phyloP scores from a whole-genome alignment of 1,140 invertebrate species.

The Lanistes nyassanus region DNA sequence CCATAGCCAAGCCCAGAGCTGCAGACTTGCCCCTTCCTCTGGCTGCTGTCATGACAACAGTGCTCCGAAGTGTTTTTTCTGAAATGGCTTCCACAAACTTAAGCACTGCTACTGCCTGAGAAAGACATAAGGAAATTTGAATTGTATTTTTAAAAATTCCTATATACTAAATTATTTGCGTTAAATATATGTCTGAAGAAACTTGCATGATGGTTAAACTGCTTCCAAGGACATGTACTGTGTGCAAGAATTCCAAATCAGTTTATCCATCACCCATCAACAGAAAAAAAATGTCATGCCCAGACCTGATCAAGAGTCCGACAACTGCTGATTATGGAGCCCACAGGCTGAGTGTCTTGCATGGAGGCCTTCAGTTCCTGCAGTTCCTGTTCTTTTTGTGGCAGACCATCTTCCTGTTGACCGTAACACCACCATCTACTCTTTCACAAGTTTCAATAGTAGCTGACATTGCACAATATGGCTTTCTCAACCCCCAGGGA shows the following conservation, averaged over 20 bases:
- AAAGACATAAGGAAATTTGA: neutral
- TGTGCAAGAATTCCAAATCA: no score
- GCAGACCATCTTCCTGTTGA: conserved; percentile 55
- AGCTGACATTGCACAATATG: neutral
- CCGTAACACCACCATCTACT: neutral
- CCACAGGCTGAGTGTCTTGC: conserved; percentile 89
- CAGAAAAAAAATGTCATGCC: no score
- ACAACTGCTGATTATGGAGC: conserved; percentile 88
- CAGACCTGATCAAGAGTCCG: conserved; percentile 90
- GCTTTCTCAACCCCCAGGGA: no score
- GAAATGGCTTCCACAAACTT: conserved; percentile 96
- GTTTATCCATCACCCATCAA: no score
- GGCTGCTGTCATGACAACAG: conserved; percentile 94
- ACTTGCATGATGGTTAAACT: no score
- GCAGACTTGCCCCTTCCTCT: conserved; percentile 98
- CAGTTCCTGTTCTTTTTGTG: conserved; percentile 71
- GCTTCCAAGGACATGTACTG: no score
- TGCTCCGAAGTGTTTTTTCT: conserved; percentile 89
- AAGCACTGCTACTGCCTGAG: conserved; percentile 70
- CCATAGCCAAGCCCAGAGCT: conserved; percentile 93
- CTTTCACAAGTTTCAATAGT: neutral
- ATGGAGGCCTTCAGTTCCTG: conserved; percentile 79
- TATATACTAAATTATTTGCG: neutral
- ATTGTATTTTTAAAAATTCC: no score
- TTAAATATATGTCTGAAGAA: neutral